Evolutionary conservation across 2,797 vertebrate genomes (phyloP).

Genomic region (Chloroceryle amazona): DNA sequence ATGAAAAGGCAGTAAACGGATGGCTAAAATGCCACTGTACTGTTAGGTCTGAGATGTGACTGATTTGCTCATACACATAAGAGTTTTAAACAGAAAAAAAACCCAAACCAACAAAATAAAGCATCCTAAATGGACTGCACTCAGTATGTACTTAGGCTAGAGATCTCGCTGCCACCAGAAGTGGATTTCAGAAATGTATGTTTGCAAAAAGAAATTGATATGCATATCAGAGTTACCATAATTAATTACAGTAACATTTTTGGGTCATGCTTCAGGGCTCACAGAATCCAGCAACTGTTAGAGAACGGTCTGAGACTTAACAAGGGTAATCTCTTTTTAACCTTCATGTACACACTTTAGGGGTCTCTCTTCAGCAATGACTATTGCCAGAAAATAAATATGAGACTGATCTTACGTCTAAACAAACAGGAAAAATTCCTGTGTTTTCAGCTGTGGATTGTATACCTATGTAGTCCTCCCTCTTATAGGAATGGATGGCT

Average conservation of each 20-base stretch:
- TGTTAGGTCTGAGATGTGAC: neutral
- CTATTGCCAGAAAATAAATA: neutral
- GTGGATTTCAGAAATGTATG: neutral
- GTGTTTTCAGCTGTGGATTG: neutral
- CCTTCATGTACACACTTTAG: neutral
- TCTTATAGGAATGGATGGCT: neutral
- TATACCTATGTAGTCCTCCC: rapidly evolving
- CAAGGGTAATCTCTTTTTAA: slow-evolving; percentile 40
- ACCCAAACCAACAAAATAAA: neutral
- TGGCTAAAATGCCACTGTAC: rapidly evolving
- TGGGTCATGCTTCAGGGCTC: slow-evolving; percentile 48
- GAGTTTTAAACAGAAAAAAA: neutral
- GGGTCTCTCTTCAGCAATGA: neutral
- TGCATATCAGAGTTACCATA: slow-evolving; percentile 40
- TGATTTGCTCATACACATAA: neutral
- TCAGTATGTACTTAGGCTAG: neutral
- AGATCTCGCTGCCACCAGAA: neutral
- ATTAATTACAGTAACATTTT: slow-evolving; percentile 63
- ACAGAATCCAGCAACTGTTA: slow-evolving; percentile 44
- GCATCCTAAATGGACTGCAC: neutral
- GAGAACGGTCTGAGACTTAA: slow-evolving; percentile 12
- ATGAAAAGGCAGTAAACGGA: neutral
- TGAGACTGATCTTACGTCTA: neutral
- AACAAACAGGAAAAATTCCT: neutral
- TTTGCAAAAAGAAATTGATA: slow-evolving; percentile 41